Percentiles rank a stretch among this genome's conserved stretches.
Evolutionary conservation across 1,140 invertebrate genomes (phyloP).

Genomic region (Proctacanthus coquilletti): DNA sequence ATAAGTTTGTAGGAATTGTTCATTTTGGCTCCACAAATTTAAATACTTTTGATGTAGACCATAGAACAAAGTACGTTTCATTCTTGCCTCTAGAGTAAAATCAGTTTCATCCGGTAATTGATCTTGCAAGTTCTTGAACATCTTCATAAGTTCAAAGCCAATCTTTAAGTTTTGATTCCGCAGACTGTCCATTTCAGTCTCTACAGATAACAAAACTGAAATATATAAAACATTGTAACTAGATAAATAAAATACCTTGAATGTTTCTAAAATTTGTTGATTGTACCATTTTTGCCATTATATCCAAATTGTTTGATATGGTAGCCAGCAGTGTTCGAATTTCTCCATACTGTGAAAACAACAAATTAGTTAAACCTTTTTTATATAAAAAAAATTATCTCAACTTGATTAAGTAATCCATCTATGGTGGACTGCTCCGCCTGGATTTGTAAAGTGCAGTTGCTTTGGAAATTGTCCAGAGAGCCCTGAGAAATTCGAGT

Average conservation of each 20-base stretch:
- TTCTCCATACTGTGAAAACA: constrained; percentile 19
- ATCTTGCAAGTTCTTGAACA: constrained; percentile 22
- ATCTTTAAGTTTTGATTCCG: constrained; percentile 21
- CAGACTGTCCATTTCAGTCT: constrained; percentile 25
- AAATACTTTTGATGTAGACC: constrained; percentile 25
- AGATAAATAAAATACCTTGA: too few species aligned
- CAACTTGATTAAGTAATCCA: background rate
- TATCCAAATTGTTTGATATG: constrained; percentile 21
- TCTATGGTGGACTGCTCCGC: constrained; percentile 2
- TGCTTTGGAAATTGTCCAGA: background rate
- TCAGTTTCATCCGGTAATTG: constrained; percentile 24
- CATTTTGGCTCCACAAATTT: constrained; percentile 26
- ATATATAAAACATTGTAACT: constrained; percentile 4
- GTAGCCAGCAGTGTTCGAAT: constrained; percentile 20
- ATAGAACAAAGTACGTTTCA: constrained; percentile 26
- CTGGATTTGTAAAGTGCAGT: constrained; percentile 3
- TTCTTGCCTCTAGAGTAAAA: constrained; percentile 23
- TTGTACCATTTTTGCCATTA: constrained; percentile 25
- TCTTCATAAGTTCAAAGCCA: constrained; percentile 20
- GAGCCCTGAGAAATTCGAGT: too few species aligned
- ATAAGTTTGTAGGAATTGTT: constrained; percentile 22
- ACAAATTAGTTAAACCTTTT: background rate
- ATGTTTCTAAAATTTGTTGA: constrained; percentile 22
- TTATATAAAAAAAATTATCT: background rate
- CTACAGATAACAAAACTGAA: constrained; percentile 9